Percentiles rank a stretch among this genome's conserved stretches.
Evolutionary conservation across 2,888 invertebrate species (phyloP).

Genomic region (Tolmerus cingulatus): DNA sequence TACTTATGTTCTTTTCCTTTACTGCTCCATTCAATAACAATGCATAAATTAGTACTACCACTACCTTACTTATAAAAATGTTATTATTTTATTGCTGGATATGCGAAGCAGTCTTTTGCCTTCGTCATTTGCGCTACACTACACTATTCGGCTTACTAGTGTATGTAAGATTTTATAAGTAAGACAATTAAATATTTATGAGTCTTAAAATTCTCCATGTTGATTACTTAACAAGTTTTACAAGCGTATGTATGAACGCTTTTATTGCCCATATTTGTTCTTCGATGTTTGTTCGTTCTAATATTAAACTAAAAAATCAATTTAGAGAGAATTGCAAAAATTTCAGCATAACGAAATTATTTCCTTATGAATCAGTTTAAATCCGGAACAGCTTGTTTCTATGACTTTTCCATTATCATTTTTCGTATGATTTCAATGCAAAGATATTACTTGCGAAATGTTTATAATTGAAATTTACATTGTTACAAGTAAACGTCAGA

Average conservation of each 20-base stretch:
- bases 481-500: no score
- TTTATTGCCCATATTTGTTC: background rate
- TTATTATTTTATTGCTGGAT: background rate
- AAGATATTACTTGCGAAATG: no score
- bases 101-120: background rate
- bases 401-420: no score
- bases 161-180: background rate
- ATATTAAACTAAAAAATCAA: background rate
- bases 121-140: background rate
- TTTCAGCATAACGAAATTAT: background rate
- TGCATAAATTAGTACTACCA: no score
- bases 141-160: background rate
- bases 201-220: background rate
- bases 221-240: background rate
- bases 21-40: no score
- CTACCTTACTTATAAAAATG: background rate
- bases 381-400: background rate
- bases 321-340: background rate
- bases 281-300: background rate
- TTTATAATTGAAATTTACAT: no score
- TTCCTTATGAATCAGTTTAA: background rate
- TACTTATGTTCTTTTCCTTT: no score
- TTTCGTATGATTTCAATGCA: no score
- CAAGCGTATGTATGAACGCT: background rate
- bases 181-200: background rate